Base-by-base conservation (phyloP, 2,888 invertebrate genomes). In the Dryomyza anilis region DNA sequence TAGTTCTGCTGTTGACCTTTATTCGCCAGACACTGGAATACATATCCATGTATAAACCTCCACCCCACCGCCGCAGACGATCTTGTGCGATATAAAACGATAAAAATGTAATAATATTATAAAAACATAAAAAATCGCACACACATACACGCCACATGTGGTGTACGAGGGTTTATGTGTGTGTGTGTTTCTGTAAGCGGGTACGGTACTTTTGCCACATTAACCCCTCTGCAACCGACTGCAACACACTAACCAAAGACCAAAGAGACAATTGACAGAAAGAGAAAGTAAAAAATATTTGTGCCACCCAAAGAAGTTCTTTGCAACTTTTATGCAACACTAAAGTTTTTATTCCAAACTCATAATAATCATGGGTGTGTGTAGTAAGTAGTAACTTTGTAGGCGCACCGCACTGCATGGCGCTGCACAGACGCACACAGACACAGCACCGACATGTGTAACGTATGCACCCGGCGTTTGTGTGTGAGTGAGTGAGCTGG, bases 31-130 rank as follows among this genome's bases (percentile, higher is more conserved):
- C 64, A n/a, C n/a, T 61, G 21, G 30, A 16, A 45, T 39, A 29
- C 52, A 25, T 43, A 19, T 8, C 23, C 29, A 62, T 36, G 60
- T 16, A 27, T 45, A 58, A 12, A 58, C 55, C 25, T 12, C n/a
- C 39, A 43, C 29, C 10, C 25, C 23, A 53, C 14, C 12, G 46
- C 52, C 45, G 43, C 58, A 50, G 27, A 30, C 46, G 45, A 60
- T 50, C 27, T 46, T 46, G 30, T 46, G 14, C 46, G 52, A 78
- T 72, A 60, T 71, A 69, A 71, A 75, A 76, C 77, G 74, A 76
- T 77, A 79, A 78, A 78, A 78, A 79, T 78, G 75, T 74, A 79
- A 78, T 79, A 78, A 76, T 77, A 78, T 78, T 78, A 78, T 78
- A 79, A 78, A 75, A 70, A 74, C 74, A 73, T 59, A 57, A 60